phyloP scores from a whole-genome alignment of 2,113 vertebrate genomes.

The Pao palembangensis region DNA sequence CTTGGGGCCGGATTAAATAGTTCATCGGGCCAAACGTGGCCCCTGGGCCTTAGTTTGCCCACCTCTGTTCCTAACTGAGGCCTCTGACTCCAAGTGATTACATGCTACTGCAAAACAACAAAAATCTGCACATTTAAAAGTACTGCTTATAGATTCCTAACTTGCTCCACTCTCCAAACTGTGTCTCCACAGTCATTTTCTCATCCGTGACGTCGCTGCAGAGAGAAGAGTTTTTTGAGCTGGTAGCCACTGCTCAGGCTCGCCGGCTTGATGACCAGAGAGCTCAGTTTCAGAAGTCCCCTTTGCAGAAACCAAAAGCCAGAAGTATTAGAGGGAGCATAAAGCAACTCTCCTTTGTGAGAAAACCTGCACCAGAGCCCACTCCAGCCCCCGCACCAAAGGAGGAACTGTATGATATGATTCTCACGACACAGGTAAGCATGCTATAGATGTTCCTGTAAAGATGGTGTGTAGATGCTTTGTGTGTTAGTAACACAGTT shows the following conservation, averaged over 20 bases:
- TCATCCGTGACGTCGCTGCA: conserved; percentile 86
- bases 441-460: neutral
- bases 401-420: conserved; percentile 86
- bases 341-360: conserved; percentile 58
- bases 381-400: conserved; percentile 54
- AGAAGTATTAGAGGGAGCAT: conserved; percentile 68
- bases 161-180: neutral
- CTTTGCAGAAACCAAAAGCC: conserved; percentile 34
- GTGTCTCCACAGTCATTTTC: conserved; percentile 71
- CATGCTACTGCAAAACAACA: neutral
- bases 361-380: conserved; percentile 32
- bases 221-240: conserved; percentile 85
- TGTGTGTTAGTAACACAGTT: neutral
- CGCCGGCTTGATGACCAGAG: conserved; percentile 85
- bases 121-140: too few species aligned
- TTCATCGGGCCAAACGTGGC: too few species aligned
- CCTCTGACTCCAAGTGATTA: conserved; percentile 16
- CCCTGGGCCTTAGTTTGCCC: too few species aligned
- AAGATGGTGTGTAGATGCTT: neutral
- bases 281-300: conserved; percentile 65
- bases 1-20: too few species aligned
- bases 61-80: too few species aligned
- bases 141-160: too few species aligned
- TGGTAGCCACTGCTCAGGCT: conserved; percentile 80
- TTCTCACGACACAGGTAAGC: conserved; percentile 81